These are phyloP conservation scores for Drosophila cognata DNA, from an alignment of 2,888 invertebrate genomes.

Conservation along the genomic window DNA sequence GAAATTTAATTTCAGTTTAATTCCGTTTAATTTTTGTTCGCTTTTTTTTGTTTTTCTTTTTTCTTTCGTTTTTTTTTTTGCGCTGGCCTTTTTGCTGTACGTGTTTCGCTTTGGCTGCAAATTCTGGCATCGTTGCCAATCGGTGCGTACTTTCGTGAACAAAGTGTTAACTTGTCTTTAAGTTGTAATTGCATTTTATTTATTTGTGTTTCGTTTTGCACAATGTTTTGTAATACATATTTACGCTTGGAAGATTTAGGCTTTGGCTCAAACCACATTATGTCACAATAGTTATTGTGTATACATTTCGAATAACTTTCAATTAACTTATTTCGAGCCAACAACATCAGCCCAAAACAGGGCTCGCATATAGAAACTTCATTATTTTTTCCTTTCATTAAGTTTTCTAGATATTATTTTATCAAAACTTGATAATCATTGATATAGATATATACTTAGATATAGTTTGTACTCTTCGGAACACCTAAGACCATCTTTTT, in stretches of 20 bases:
- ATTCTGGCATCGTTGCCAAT: constrained; percentile 63
- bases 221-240: constrained; percentile 29
- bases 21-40: constrained; percentile 22
- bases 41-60: constrained; percentile 1
- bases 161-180: constrained; percentile 59
- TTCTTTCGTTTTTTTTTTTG: not conserved
- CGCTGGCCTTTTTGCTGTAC: constrained; percentile 8
- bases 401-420: too few relatives aligned
- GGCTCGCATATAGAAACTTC: too few relatives aligned
- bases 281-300: constrained; percentile 7
- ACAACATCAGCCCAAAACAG: too few relatives aligned
- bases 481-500: not conserved
- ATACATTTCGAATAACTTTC: too few relatives aligned
- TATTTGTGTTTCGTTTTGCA: not conserved
- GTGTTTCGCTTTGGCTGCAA: constrained; percentile 29
- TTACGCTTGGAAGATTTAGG: constrained; percentile 16
- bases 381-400: too few relatives aligned
- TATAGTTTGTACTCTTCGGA: too few relatives aligned
- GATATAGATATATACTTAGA: too few relatives aligned
- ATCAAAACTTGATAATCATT: too few relatives aligned
- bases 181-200: constrained; percentile 17
- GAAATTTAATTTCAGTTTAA: constrained; percentile 69
- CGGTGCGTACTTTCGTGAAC: constrained; percentile 61
- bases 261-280: not conserved
- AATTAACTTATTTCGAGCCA: too few relatives aligned